These are phyloP conservation scores for Megaleporinus macrocephalus DNA, from an alignment of 2,113 vertebrate genomes.

Conservation along the genomic window DNA sequence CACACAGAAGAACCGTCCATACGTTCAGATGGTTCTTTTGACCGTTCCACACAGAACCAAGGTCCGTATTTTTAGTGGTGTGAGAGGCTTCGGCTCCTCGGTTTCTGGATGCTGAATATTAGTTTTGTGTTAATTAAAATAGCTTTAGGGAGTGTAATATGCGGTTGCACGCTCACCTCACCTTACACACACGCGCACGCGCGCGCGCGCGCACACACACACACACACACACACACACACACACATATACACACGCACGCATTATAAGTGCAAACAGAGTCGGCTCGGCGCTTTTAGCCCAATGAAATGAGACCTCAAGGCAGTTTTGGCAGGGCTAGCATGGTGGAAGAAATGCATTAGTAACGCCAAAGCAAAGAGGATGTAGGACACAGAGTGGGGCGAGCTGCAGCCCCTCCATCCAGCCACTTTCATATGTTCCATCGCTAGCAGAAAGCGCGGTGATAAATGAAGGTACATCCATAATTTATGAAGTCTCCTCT, in stretches of 20 bases:
- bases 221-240: conserved; percentile 28
- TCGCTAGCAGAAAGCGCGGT: conserved; percentile 26
- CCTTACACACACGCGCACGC: conserved; percentile 13
- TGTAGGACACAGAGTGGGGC: conserved; percentile 55
- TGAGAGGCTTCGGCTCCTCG: background rate
- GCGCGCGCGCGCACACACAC: conserved; percentile 1
- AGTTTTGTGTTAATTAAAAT: conserved; percentile 45
- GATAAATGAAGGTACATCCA: conserved; percentile 46
- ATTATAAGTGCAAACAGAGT: conserved; percentile 46
- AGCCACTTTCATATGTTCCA: conserved; percentile 34
- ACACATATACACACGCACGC: conserved; percentile 10
- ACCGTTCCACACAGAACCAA: too few species aligned
- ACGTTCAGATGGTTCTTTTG: too few species aligned
- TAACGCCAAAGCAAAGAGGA: conserved; percentile 61
- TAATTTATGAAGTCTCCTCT: conserved; percentile 44
- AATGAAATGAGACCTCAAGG: conserved; percentile 61
- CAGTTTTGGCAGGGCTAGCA: conserved; percentile 58
- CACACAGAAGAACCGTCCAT: too few species aligned
- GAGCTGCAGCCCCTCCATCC: conserved; percentile 39
- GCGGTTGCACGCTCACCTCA: conserved; percentile 31
- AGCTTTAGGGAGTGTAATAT: conserved; percentile 44
- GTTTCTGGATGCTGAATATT: background rate
- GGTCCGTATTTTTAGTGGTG: background rate
- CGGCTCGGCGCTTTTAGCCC: conserved; percentile 44
- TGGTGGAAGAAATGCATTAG: conserved; percentile 63